phyloP scores from a whole-genome alignment of 2,888 invertebrate genomes.

The Cantharis nigra region DNA sequence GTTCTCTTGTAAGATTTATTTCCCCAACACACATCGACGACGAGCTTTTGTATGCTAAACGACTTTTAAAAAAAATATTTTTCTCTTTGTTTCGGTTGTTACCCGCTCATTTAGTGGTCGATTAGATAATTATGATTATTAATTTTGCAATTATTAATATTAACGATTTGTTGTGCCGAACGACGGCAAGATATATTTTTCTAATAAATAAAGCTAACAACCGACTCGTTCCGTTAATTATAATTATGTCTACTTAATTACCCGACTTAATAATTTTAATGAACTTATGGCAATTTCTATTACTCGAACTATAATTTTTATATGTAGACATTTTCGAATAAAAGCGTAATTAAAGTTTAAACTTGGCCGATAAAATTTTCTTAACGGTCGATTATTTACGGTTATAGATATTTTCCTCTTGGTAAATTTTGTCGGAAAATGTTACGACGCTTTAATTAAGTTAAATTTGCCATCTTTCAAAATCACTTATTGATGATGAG shows the following conservation, averaged over 20 bases:
- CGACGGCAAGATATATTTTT: neutral
- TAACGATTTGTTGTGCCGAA: neutral
- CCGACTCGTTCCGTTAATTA: neutral
- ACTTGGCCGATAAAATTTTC: neutral
- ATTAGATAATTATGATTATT: neutral
- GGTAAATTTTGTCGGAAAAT: neutral
- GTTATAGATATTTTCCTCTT: neutral
- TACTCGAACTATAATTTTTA: constrained; percentile 2
- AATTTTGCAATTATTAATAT: neutral
- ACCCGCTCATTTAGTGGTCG: neutral
- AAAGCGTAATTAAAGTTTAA: neutral
- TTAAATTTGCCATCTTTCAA: neutral
- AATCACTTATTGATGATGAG: neutral
- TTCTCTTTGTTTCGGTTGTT: neutral
- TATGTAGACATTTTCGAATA: neutral
- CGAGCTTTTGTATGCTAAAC: neutral
- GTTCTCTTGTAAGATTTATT: neutral
- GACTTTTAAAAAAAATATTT: neutral
- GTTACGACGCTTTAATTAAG: neutral
- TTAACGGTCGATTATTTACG: neutral
- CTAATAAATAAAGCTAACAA: neutral
- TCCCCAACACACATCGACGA: neutral
- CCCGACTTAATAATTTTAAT: constrained; percentile 3
- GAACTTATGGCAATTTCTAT: constrained; percentile 1
- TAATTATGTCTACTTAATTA: constrained; percentile 1